Percentiles rank a stretch among this genome's conserved stretches.
Conservation (phyloP, 1,140 invertebrate species). For the Orius insidiosus region DNA sequence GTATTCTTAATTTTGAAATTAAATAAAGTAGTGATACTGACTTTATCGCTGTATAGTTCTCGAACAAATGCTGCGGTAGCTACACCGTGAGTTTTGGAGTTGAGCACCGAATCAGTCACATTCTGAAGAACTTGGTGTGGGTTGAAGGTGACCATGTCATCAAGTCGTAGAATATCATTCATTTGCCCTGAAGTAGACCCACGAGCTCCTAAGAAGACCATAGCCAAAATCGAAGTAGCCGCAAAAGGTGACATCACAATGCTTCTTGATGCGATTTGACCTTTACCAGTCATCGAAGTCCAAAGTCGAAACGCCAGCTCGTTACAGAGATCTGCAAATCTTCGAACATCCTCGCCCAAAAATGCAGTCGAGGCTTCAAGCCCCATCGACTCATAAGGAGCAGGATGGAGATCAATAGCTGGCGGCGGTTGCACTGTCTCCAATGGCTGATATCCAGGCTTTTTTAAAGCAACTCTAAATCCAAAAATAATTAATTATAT, state of each 20-base stretch:
- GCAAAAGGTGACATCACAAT: constrained; percentile 72
- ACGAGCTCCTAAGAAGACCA: constrained; percentile 72
- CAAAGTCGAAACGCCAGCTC: constrained; percentile 67
- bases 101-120: constrained; percentile 54
- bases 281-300: constrained; percentile 45
- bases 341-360: constrained; percentile 46
- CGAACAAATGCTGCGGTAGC: constrained; percentile 56
- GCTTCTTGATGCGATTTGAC: constrained; percentile 52
- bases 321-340: constrained; percentile 61
- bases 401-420: constrained; percentile 32
- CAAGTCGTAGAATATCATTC: constrained; percentile 66
- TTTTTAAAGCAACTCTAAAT: constrained; percentile 8
- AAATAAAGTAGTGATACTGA: too few species aligned
- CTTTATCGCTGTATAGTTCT: constrained; percentile 56
- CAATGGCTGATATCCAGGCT: constrained; percentile 8
- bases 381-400: constrained; percentile 44
- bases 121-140: constrained; percentile 70
- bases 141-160: constrained; percentile 75
- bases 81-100: constrained; percentile 41
- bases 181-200: constrained; percentile 77
- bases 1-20: too few species aligned
- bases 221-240: constrained; percentile 62
- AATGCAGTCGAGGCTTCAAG: constrained; percentile 51
- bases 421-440: constrained; percentile 15
- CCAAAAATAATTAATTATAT: not conserved